Evolutionary conservation across 2,888 invertebrate genomes (phyloP).

Genomic region (Drosophila barbarae): DNA sequence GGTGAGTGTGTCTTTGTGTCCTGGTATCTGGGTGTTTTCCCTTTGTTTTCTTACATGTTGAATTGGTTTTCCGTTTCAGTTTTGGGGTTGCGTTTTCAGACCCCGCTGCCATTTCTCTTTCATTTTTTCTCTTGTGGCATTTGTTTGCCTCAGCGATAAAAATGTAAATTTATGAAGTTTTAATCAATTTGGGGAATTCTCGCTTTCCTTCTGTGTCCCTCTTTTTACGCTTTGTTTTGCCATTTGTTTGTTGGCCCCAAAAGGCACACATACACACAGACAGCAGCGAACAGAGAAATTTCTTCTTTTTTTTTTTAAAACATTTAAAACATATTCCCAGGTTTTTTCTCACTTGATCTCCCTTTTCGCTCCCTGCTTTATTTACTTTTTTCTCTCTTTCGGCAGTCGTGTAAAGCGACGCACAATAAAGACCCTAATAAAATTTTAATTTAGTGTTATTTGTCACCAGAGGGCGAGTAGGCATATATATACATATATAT

Average conservation of each 20-base stretch:
- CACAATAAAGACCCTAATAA: constrained; percentile 72
- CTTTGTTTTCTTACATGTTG: constrained; percentile 51
- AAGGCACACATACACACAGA: constrained; percentile 10
- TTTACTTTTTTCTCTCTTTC: constrained; percentile 36
- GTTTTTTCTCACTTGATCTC: constrained; percentile 19
- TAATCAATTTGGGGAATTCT: constrained; percentile 73
- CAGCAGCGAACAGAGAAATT: constrained; percentile 18
- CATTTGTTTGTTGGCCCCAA: constrained; percentile 34
- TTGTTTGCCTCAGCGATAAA: constrained; percentile 66
- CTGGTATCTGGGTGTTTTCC: constrained; percentile 25
- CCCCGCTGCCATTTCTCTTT: constrained; percentile 16
- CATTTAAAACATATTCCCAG: constrained; percentile 65
- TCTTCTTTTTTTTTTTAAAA: constrained; percentile 42
- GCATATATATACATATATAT: constrained; percentile 11
- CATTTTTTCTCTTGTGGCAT: constrained; percentile 45
- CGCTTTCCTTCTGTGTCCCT: constrained; percentile 29
- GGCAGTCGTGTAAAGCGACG: constrained; percentile 52
- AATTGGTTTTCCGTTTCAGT: constrained; percentile 48
- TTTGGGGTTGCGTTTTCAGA: constrained; percentile 33
- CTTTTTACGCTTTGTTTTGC: constrained; percentile 31
- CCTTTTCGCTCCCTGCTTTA: constrained; percentile 30
- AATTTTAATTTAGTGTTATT: constrained; percentile 73
- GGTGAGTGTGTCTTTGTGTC: constrained; percentile 33
- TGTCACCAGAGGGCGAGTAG: constrained; percentile 63
- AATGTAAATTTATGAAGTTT: constrained; percentile 74